A percentile compares a stretch with the other conserved stretches of the same genome.
phyloP scores from a whole-genome alignment of 2,888 invertebrate species.

The Andrena bicolor region DNA sequence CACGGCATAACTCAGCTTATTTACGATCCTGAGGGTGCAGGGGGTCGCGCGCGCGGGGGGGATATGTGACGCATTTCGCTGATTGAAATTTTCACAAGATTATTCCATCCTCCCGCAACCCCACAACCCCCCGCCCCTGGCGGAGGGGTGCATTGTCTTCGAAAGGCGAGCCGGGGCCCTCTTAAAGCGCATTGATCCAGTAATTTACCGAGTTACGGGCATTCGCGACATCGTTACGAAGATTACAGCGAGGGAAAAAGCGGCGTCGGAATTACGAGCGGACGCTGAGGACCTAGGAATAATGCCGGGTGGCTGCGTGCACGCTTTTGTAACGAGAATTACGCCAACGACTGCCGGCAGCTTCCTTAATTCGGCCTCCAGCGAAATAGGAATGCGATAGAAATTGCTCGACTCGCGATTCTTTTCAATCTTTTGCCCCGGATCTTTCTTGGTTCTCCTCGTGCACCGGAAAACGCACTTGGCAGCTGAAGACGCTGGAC shows the following conservation, averaged over 20 bases:
- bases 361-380: conserved; percentile 46
- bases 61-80: conserved; percentile 84
- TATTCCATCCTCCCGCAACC: conserved; percentile 71
- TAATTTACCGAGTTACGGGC: conserved; percentile 72
- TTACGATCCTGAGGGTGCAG: conserved; percentile 54
- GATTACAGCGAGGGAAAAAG: conserved; percentile 72
- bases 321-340: conserved; percentile 70
- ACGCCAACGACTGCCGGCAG: conserved; percentile 51
- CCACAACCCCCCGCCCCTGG: conserved; percentile 11
- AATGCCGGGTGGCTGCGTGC: conserved; percentile 59
- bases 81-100: conserved; percentile 84
- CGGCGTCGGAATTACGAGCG: conserved; percentile 68
- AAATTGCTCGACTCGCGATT: conserved; percentile 31
- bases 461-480: conserved; percentile 3
- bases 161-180: conserved; percentile 54
- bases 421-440: background rate
- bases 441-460: background rate
- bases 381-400: conserved; percentile 60
- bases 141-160: conserved; percentile 60
- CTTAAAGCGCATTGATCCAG: conserved; percentile 74
- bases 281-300: conserved; percentile 60
- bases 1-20: conserved; percentile 66
- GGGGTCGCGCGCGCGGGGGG: conserved; percentile 68
- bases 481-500: background rate
- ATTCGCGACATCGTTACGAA: conserved; percentile 73